phyloP scores from a whole-genome alignment of 2,797 vertebrate species.

The Setipinna tenuifilis region DNA sequence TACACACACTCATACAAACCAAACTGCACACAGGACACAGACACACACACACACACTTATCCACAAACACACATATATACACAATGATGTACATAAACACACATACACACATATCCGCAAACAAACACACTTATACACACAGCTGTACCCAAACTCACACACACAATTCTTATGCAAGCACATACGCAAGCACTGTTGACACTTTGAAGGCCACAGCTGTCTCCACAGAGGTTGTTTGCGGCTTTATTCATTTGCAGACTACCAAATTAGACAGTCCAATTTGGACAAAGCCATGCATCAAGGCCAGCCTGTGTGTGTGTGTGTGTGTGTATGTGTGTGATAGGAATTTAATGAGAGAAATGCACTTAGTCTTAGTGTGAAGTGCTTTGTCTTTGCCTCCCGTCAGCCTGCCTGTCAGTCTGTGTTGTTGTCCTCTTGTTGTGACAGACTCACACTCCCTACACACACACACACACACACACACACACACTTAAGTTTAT shows the following conservation, averaged over 20 bases:
- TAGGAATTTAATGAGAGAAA: conserved; percentile 20
- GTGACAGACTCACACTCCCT: background rate
- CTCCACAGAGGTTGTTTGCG: conserved; percentile 3
- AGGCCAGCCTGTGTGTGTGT: background rate
- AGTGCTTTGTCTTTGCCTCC: background rate
- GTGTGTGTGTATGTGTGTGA: background rate
- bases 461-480: conserved; percentile 6
- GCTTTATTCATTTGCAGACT: conserved; percentile 1
- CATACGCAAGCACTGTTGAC: conserved; percentile 1
- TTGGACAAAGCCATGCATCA: conserved; percentile 11
- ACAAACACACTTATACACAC: background rate
- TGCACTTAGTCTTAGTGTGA: background rate
- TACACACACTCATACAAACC: background rate
- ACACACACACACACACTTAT: background rate
- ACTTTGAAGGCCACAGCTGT: conserved; percentile 22
- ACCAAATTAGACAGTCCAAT: conserved; percentile 12
- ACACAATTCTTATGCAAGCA: background rate
- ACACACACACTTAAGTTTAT: background rate
- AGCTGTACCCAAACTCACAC: background rate
- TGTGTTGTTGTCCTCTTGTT: background rate
- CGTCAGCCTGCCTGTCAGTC: background rate
- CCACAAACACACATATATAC: background rate
- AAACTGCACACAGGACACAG: background rate
- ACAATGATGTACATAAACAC: background rate
- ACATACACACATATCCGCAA: background rate